Conservation (phyloP, 2,888 invertebrate species). For the Trissolcus brochymenae region DNA sequence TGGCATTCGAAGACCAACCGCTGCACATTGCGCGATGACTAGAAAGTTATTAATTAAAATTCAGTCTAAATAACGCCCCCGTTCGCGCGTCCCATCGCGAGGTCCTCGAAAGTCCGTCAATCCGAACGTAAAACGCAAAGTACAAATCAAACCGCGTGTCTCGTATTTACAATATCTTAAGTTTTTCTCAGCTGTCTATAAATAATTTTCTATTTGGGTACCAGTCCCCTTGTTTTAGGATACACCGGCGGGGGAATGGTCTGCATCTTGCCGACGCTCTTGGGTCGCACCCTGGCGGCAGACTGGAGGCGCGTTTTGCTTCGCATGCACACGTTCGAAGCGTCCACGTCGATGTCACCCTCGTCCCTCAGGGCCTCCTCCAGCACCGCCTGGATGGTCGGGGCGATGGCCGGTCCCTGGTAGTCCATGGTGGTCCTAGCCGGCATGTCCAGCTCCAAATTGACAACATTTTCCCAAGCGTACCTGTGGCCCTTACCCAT, state of each 20-base stretch:
- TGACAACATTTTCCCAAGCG: conserved; percentile 84
- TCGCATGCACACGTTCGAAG: conserved; percentile 68
- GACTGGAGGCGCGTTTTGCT: conserved; percentile 69
- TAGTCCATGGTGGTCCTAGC: conserved; percentile 87
- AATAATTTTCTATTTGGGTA: conserved; percentile 67
- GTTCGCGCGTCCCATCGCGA: conserved; percentile 26
- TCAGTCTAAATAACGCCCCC: conserved; percentile 60
- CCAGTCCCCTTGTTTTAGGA: conserved; percentile 74
- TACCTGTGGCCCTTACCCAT: conserved; percentile 77
- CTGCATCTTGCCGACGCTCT: conserved; percentile 71
- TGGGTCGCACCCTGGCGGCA: conserved; percentile 67
- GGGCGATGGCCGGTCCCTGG: conserved; percentile 83
- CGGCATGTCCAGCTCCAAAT: conserved; percentile 86
- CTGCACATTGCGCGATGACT: conserved; percentile 68
- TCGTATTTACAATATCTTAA: conserved; percentile 57
- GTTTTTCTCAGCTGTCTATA: not conserved
- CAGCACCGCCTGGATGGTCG: conserved; percentile 81
- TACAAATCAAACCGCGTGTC: conserved; percentile 41
- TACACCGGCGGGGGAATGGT: conserved; percentile 74
- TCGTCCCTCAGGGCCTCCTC: conserved; percentile 74
- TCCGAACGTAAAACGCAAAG: conserved; percentile 49
- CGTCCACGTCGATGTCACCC: conserved; percentile 74
- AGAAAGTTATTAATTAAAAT: conserved; percentile 64
- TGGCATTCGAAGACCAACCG: conserved; percentile 61
- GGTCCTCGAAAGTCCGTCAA: conserved; percentile 50